phyloP scores from a whole-genome alignment of 92 coral and sea anemone species.

The Heliopora coerulea region DNA sequence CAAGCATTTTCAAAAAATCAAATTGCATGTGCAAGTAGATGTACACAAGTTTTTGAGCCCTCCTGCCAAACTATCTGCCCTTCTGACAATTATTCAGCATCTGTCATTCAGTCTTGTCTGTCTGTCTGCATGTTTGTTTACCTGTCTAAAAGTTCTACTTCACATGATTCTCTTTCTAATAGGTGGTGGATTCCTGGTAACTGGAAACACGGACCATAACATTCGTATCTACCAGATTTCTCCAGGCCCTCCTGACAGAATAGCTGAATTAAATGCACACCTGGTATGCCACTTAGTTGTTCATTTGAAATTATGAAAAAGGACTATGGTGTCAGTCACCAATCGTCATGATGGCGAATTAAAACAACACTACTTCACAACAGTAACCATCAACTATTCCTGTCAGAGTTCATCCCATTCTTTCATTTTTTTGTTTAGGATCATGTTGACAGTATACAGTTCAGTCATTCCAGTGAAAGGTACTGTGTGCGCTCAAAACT shows the following conservation, averaged over 20 bases:
- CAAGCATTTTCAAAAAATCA: too few species aligned
- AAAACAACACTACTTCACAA: too few species aligned
- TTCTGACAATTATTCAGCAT: background rate
- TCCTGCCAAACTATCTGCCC: background rate
- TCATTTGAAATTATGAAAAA: too few species aligned
- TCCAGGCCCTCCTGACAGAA: conserved; percentile 97
- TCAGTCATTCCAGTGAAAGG: conserved; percentile 92
- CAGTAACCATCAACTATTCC: too few species aligned
- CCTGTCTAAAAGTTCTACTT: background rate
- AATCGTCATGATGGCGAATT: too few species aligned
- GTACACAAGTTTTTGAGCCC: too few species aligned
- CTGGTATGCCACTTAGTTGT: too few species aligned
- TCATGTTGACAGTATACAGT: conserved; percentile 97
- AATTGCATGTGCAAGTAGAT: too few species aligned
- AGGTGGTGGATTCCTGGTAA: conserved; percentile 95
- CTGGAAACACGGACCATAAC: conserved; percentile 96
- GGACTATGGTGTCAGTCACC: too few species aligned
- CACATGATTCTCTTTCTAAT: background rate
- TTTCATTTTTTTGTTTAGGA: conserved; percentile 65
- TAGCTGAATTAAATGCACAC: conserved; percentile 91
- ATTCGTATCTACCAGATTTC: conserved; percentile 79
- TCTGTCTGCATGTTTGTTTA: background rate
- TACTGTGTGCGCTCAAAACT: too few species aligned
- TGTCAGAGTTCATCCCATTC: too few species aligned
- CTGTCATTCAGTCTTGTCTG: too few species aligned